Conservation (phyloP, 2,888 invertebrate species). For the Arctia plantaginis region DNA sequence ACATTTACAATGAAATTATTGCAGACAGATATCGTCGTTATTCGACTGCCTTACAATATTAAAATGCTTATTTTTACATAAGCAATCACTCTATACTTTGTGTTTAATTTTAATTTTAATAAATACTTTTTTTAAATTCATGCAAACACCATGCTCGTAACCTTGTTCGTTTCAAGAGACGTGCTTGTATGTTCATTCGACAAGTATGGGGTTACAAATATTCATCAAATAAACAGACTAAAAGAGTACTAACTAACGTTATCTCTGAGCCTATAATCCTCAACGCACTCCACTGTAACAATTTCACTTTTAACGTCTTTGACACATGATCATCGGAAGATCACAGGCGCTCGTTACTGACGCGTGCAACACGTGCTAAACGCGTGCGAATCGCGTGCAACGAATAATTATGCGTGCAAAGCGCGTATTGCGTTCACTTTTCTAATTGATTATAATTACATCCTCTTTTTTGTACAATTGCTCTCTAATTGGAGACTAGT, state of each 20-base stretch:
- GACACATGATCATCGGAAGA: constrained; percentile 58
- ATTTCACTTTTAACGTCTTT: constrained; percentile 52
- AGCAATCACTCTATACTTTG: too few relatives aligned
- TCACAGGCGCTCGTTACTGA: constrained; percentile 70
- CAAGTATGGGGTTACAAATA: constrained; percentile 5
- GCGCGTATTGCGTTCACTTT: constrained; percentile 58
- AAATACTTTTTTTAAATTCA: not conserved
- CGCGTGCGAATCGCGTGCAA: constrained; percentile 62
- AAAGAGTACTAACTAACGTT: constrained; percentile 33
- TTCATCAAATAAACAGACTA: constrained; percentile 18
- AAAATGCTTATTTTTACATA: too few relatives aligned
- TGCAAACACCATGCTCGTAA: not conserved
- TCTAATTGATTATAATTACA: constrained; percentile 79
- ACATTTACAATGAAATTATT: too few relatives aligned
- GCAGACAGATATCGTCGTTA: too few relatives aligned
- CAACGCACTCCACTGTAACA: constrained; percentile 32
- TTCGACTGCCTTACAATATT: too few relatives aligned
- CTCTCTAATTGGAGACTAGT: constrained; percentile 55
- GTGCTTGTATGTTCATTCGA: not conserved
- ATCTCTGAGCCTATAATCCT: constrained; percentile 36
- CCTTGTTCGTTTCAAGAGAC: not conserved
- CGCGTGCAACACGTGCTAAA: constrained; percentile 57
- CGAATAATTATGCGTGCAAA: constrained; percentile 61
- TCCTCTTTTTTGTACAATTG: constrained; percentile 55
- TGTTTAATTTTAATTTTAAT: too few relatives aligned